Evolutionary conservation across 2,797 vertebrate species (phyloP), one percentile per base, ranked within the genome.

Genomic region (Vireo griseus): DNA sequence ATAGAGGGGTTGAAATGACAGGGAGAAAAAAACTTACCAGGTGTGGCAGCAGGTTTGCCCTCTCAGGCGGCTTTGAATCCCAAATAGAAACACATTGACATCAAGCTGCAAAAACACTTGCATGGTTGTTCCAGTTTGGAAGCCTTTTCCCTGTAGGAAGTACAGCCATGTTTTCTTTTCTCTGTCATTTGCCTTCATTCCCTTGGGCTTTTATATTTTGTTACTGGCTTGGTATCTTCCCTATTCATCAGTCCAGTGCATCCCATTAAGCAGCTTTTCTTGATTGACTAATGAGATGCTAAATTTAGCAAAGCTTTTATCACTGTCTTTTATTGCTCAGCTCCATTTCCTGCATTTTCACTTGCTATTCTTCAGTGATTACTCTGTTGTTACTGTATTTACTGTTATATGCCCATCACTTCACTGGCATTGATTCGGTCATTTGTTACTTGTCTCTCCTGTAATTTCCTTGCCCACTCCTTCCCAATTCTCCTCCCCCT

Each of bases 261-360:
- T 88, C 26, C 73, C 44, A 75, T 96, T 94, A 95, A 72, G 80
- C 76, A 71, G 73, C 71, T 94, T 81, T 89, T 90, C 89, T 90
- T 94, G 87, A 92, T 47, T 91, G 86, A 95, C 73, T 94, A 92
- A 93, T 78, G 91, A 84, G 68, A 45, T 88, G 69, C 71, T 95
- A 81, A 90, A 93, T 95, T 89, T 92, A 73, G 88, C 74, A 86
- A 20, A 72, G 76, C 83, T 94, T 94, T 92, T 90, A 71, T 84
- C 45, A 6, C 9, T 54, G 7, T n/a, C 67, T 87, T 71, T 81
- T 79, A 79, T 71, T 80, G 45, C 86, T 91, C 25, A 35, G 50
- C 72, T 94, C 48, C 35, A 33, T 87, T 76, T 96, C 77, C 67
- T 74, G n/a, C 52, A n/a, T 93, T 93, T 91, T 87, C 25, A 6